Conservation (phyloP, 1,140 invertebrate species). For the Penaeus vannamei region DNA sequence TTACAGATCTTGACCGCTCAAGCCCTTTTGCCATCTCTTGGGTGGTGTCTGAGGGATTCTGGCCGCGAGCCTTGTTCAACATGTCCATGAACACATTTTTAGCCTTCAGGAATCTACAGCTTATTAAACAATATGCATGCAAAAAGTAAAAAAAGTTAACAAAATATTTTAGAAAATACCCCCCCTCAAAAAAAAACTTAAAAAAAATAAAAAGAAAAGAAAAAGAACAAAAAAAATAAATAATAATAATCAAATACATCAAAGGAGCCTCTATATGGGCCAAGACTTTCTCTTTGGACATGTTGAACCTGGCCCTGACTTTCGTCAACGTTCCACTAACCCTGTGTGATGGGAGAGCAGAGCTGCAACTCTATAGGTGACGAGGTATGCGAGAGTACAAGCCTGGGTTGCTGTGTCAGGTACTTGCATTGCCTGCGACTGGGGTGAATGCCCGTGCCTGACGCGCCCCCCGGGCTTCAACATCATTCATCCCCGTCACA, state of each 20-base stretch:
- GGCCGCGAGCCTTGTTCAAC: constrained; percentile 55
- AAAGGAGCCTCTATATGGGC: no score
- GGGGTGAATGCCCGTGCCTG: neutral
- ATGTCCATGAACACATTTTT: constrained; percentile 4
- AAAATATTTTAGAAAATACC: no score
- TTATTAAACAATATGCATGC: no score
- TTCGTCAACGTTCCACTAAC: constrained; percentile 62
- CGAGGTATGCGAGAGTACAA: constrained; percentile 46
- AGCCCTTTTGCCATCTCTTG: constrained; percentile 35
- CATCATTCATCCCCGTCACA: constrained; percentile 47
- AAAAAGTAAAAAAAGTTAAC: no score
- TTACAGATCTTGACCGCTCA: constrained; percentile 48
- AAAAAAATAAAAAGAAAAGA: no score
- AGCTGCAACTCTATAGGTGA: constrained; percentile 57
- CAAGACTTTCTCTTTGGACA: neutral
- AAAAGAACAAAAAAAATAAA: no score
- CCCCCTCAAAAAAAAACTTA: no score
- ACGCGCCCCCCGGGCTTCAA: neutral
- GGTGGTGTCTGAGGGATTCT: constrained; percentile 42
- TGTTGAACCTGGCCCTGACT: constrained; percentile 53
- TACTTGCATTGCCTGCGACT: no score
- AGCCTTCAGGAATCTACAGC: no score
- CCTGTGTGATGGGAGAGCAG: constrained; percentile 65
- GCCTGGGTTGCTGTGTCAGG: constrained; percentile 15
- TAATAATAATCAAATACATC: no score